Evolutionary conservation across 2,113 vertebrate species (phyloP), one percentile per base, ranked within the genome.

Genomic region (Crotophaga sulcirostris): DNA sequence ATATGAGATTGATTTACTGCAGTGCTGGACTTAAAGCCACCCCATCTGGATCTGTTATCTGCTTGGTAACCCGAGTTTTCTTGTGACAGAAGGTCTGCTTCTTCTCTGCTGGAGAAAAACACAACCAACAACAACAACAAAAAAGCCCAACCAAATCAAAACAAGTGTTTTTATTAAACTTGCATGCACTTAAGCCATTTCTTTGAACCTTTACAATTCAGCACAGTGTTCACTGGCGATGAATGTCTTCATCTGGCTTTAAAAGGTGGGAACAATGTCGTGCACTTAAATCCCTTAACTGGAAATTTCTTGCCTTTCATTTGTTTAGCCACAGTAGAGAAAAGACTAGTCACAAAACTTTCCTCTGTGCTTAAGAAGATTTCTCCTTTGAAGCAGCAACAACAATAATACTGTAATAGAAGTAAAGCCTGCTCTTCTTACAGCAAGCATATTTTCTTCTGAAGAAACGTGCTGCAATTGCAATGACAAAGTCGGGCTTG

Each of bases 261-360:
- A 96, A 97, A 97, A 97, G 97, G 95, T 97, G 95, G 72, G 84
- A 82, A 97, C 97, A 97, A 97, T 97, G 97, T 93, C 87, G 6
- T 94, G 97, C 95, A 96, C 97, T 97, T 96, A 96, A 97, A 96
- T 97, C 97, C 97, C 97, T 96, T 96, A 77, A 70, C 38, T 85
- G 84, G 93, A 97, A 96, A 81, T 72, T 91, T 94, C 97, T 94
- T 91, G 97, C 96, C 94, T 96, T 81, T 93, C 96, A 94, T 84
- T 97, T 98, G 98, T 98, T 98, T 96, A 97, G 95, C 97, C 97
- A 97, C 97, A 97, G 96, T 73, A 33, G 81, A 96, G 96, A 96
- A 94, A 97, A 98, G 96, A 97, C 96, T 90, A 94, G 95, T 95
- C 34, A 82, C 96, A 96, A 97, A 98, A 98, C 97, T 97, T 97